phyloP scores from a whole-genome alignment of 2,888 invertebrate species.

The Dolichomitus sp. region DNA sequence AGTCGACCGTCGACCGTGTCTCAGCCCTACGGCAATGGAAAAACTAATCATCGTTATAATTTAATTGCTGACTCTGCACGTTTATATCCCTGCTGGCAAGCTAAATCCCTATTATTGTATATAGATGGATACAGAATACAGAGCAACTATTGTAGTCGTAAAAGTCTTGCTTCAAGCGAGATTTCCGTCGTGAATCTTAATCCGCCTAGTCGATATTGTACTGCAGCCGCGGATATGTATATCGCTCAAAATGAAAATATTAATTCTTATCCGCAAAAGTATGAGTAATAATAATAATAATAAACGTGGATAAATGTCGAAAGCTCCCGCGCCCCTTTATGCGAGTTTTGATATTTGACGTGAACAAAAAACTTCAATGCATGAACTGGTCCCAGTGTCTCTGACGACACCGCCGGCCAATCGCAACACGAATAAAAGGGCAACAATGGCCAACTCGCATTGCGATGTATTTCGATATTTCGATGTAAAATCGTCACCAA shows the following conservation, averaged over 20 bases:
- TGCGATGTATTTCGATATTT: too few species aligned
- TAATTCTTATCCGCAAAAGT: conserved; percentile 28
- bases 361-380: too few species aligned
- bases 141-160: not conserved
- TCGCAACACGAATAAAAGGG: too few species aligned
- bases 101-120: not conserved
- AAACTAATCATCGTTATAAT: conserved; percentile 68
- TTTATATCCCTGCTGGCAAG: conserved; percentile 2
- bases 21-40: conserved; percentile 44
- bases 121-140: conserved; percentile 5
- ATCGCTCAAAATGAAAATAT: conserved; percentile 34
- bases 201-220: conserved; percentile 38
- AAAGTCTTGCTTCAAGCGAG: conserved; percentile 14
- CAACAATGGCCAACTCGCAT: too few species aligned
- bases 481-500: too few species aligned
- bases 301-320: too few species aligned
- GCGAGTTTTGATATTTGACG: too few species aligned
- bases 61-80: conserved; percentile 60
- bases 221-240: not conserved
- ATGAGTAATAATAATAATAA: not conserved
- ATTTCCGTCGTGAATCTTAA: conserved; percentile 38
- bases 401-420: too few species aligned
- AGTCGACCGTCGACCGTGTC: not conserved
- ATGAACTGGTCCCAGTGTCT: too few species aligned
- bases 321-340: too few species aligned